Evolutionary conservation across 2,113 vertebrate genomes (phyloP), one percentile per base, ranked within the genome.

Genomic region (Emberiza fucata): DNA sequence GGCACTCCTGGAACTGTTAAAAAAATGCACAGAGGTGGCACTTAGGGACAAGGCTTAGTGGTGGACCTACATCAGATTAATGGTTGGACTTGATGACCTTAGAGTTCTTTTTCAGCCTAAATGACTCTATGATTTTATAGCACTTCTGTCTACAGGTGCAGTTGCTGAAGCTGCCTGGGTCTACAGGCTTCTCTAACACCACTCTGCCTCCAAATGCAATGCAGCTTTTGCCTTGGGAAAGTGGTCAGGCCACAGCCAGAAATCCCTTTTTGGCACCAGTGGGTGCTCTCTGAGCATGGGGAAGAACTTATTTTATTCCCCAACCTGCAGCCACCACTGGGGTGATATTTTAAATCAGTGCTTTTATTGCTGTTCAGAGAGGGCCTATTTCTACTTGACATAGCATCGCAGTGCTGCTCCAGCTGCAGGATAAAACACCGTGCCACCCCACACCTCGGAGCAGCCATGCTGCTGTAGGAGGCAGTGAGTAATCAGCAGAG

Each of bases 401-500:
- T 86, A 94, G 93, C 86, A 90, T 60, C 0, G 0, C 60, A 40
- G 51, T 11, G 76, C 72, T 75, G 76, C 86, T 91, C 73, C 73
- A 85, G 81, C 84, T 60, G 21, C 16, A 33, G 87, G 93, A 91
- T 89, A 78, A 96, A 92, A 95, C 91, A 88, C 31, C 1, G 72
- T 68, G 78, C 72, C 70, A 80, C 92, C 93, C 90, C 19, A 25
- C 64, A 71, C 40, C 85, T 88, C 2, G 0, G 2, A 97, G 92
- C 78, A 90, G 59, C 81, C 44, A 27, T 61, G 54, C 83, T 89
- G 59, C 68, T 86, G 77, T 48, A 79, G 86, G 90, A 92, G 90
- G 94, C 92, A 96, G 86, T 69, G 53, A 69, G 93, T 94, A 96
- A 95, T 95, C 93, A 88, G 86, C 60, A 63, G 91, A 96, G 88